These are phyloP conservation scores for Chaetorhynchus papuensis DNA, from an alignment of 2,113 vertebrate species.

Conservation along the genomic window DNA sequence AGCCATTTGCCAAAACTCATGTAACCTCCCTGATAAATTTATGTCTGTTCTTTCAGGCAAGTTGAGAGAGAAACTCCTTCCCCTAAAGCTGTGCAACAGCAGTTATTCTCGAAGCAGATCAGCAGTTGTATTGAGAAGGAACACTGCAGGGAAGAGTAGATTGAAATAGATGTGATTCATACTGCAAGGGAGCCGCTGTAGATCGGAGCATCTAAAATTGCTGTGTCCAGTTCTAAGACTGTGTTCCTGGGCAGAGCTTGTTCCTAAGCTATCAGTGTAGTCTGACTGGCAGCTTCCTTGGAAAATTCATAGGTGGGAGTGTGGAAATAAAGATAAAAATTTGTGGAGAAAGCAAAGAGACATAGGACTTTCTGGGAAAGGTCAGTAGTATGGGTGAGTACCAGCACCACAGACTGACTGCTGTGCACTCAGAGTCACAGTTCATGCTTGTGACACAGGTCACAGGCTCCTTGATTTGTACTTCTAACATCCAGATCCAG, in stretches of 20 bases:
- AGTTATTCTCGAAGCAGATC: background rate
- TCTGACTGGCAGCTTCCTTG: background rate
- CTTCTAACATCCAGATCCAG: background rate
- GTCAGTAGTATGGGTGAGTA: background rate
- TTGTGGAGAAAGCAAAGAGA: background rate
- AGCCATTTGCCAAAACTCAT: background rate
- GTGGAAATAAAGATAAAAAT: background rate
- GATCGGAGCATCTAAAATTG: background rate
- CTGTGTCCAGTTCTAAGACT: background rate
- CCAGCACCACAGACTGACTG: background rate
- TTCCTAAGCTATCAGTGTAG: background rate
- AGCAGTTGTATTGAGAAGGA: background rate
- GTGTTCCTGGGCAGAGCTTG: background rate
- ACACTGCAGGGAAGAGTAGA: background rate
- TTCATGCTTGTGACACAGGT: accelerated
- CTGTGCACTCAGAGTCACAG: background rate
- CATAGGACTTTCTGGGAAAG: background rate
- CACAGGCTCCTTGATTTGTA: background rate
- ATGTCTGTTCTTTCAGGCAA: background rate
- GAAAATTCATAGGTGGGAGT: background rate
- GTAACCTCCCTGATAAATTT: background rate
- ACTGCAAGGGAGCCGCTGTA: background rate
- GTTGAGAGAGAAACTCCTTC: background rate
- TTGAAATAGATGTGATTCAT: background rate
- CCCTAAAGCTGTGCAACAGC: background rate